Percentiles rank a stretch among this genome's conserved stretches.
Conservation (phyloP, 2,113 vertebrate genomes). For the Melanocharis versteri region DNA sequence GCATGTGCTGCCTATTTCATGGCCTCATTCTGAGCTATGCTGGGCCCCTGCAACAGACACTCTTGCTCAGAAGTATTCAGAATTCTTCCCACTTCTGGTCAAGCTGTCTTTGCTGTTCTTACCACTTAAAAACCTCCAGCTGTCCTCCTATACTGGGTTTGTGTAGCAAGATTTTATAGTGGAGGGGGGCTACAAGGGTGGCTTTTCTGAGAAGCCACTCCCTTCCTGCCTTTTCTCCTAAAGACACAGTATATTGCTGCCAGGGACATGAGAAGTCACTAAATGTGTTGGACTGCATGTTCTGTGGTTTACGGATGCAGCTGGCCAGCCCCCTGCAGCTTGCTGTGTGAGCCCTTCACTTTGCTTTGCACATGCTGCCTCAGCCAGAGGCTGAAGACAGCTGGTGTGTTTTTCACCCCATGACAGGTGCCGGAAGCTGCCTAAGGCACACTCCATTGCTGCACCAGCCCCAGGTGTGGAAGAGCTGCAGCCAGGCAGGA, state of each 20-base stretch:
- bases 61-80: neutral
- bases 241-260: fast-evolving
- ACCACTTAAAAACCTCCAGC: neutral
- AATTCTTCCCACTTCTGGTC: neutral
- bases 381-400: neutral
- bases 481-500: neutral
- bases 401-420: neutral
- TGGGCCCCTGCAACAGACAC: neutral
- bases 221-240: neutral
- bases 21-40: neutral
- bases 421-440: neutral
- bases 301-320: neutral
- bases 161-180: neutral
- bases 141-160: neutral
- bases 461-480: neutral
- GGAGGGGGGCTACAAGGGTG: neutral
- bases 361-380: neutral
- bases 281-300: too few species aligned
- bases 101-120: neutral
- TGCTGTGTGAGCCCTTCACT: neutral
- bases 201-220: neutral
- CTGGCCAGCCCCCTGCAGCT: neutral
- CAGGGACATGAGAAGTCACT: neutral
- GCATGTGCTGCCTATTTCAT: neutral
- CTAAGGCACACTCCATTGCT: fast-evolving